Percentiles rank a stretch among this genome's conserved stretches.
phyloP scores from a whole-genome alignment of 2,113 vertebrate species.

The Channa maculata region DNA sequence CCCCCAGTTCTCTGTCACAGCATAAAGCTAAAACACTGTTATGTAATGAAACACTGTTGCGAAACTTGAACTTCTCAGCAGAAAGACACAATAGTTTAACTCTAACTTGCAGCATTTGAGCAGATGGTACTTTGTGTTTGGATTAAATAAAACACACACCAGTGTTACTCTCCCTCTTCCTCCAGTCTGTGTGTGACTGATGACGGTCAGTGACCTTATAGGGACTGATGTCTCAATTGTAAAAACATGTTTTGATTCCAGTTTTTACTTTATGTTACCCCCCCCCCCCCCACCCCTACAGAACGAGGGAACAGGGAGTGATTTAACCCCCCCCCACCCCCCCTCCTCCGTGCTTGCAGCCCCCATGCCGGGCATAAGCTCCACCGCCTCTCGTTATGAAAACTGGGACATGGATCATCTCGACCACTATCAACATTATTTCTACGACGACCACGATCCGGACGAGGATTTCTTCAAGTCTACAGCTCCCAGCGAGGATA shows the following conservation, averaged over 20 bases:
- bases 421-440: slow-evolving; percentile 92
- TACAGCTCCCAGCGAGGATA: slow-evolving; percentile 95
- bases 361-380: slow-evolving; percentile 80
- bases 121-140: not conserved
- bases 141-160: no score
- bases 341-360: slow-evolving; percentile 30
- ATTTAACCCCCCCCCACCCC: slow-evolving; percentile 32
- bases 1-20: slow-evolving; percentile 20
- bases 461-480: slow-evolving; percentile 94
- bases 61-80: slow-evolving; percentile 73
- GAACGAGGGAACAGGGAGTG: slow-evolving; percentile 71
- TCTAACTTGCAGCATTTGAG: slow-evolving; percentile 25
- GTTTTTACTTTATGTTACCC: no score
- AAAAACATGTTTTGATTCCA: no score
- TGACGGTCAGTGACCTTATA: not conserved
- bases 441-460: slow-evolving; percentile 92
- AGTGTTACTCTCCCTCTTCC: no score
- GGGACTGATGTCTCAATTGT: no score
- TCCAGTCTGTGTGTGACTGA: no score
- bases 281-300: no score
- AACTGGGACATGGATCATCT: slow-evolving; percentile 90
- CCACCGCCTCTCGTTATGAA: slow-evolving; percentile 72
- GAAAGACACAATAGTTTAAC: slow-evolving; percentile 19
- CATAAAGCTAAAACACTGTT: slow-evolving; percentile 71
- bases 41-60: slow-evolving; percentile 76